Evolutionary conservation across 2,113 vertebrate species (phyloP).

Genomic region (Plotosus lineatus): DNA sequence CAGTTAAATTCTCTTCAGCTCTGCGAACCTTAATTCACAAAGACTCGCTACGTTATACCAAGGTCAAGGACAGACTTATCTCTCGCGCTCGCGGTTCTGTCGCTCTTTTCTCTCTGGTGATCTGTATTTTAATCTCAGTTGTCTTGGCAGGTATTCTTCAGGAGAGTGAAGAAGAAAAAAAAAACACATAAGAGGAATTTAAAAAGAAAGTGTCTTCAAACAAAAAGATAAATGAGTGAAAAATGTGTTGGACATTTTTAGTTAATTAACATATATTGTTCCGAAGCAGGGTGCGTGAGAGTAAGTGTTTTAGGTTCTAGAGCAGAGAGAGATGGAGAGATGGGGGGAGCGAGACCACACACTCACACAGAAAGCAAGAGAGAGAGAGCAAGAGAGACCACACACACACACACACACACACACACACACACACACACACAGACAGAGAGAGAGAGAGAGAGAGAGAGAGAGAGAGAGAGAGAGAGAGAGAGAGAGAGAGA

Average conservation of each 20-base stretch:
- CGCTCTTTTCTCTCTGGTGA: not conserved
- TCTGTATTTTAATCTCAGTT: not conserved
- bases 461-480: too few relatives aligned
- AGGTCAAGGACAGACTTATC: not conserved
- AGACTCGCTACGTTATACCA: not conserved
- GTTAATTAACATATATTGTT: slow-evolving; percentile 24
- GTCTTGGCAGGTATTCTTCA: slow-evolving; percentile 4
- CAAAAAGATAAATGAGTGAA: not conserved
- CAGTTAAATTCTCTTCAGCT: not conserved
- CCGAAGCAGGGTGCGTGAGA: not conserved
- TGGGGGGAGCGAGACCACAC: too few relatives aligned
- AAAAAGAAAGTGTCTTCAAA: not conserved
- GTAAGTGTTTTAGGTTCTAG: slow-evolving; percentile 7
- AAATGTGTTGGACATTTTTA: not conserved
- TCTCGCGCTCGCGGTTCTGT: too few relatives aligned
- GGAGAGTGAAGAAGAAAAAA: not conserved
- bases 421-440: too few relatives aligned
- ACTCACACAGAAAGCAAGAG: too few relatives aligned
- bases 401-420: too few relatives aligned
- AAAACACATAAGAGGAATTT: not conserved
- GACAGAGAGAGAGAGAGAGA: too few relatives aligned
- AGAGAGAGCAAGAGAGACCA: too few relatives aligned
- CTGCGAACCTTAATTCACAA: not conserved
- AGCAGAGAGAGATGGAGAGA: too few relatives aligned
- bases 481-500: too few relatives aligned